Evolutionary conservation across 1,140 invertebrate genomes (phyloP), one percentile per base, ranked within the genome.

Genomic region (Tetraneura akinire): DNA sequence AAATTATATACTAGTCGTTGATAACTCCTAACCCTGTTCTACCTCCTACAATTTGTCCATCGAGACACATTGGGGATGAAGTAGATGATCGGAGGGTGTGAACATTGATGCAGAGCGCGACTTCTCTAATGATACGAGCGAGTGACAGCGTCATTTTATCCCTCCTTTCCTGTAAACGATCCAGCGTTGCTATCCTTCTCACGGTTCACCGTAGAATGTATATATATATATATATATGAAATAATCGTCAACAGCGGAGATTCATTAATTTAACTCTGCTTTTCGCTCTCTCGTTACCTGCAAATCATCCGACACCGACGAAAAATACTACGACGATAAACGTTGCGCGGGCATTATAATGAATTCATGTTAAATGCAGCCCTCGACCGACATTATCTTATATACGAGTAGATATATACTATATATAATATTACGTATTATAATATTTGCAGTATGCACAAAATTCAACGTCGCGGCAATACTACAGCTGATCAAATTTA

Each of bases 131-230:
- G 74, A 78, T 62, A 78, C 55, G 74, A 21, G 55, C 51, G 74
- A 78, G 74, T 78, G 74, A 78, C 74, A 60, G 74, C 74, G 74
- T 55, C 74, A 78, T 37, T 4, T 78, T 78, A 62, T 62, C 55
- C 74, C 23, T 37, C 32, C n/a, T n/a, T n/a, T n/a, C 32, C 32
- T 37, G 32, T 26, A 51, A 14, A 71, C 68, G 21, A 68, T 13
- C 6, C 18, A 32, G 21, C n/a, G 11, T 47, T 37, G 23, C 37
- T 37, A 14, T 13, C 37, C 21, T 0, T 16, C 62, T 37, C 32
- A 37, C 32, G 32, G 32, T 4, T 37, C 32, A 37, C 32, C 32
- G 32, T 8, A n/a, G 32, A 37, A 37, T 37, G 8, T 4, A 37
- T 37, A 37, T 37, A 37, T 37, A 37, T 37, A 37, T 37, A 37